Evolutionary conservation across 2,888 invertebrate species (phyloP), one percentile per base, ranked within the genome.

Genomic region (Dynastes grantii): DNA sequence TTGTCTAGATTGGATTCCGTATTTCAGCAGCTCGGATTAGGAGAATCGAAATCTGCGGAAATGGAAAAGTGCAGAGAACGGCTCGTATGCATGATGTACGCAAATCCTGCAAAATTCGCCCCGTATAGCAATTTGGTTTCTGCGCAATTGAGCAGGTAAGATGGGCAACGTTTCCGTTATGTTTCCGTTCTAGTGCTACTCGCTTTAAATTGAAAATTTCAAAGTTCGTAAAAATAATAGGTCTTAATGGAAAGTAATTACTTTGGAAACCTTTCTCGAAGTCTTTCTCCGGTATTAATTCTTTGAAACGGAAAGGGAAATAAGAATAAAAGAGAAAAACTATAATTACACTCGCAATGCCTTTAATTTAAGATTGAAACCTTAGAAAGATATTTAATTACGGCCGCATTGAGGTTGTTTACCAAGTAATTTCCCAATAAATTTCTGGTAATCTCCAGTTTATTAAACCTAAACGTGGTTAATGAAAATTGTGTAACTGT

Each of bases 91-190:
- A 92, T 95, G 82, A 96, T 97, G 95, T 97, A 97, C 88, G 92
- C 94, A 67, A 95, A 94, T 86, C 97, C 97, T 0, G 95, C 96
- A 3, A 95, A 96, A 87, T 97, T 95, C 87, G 96, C 96, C 0
- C 97, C 97, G 0, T 96, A 95, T 86, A 96, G 96, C 85, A 97
- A 97, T 88, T 90, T 97, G 78, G 93, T 97, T 8, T 97, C 96
- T 0, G 96, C 96, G 0, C 96, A 97, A 85, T 89, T 97, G 71
- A 96, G 96, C 90, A 94, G 95, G 95, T 95, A 89, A 90, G 82
- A 81, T 78, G 27, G 63, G 32, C 32, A 32, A 32, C 22, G 11
- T 63, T 11, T 2, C 27, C 63, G 63, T 32, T 63, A 29, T 29
- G 32, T 32, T 63, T 63, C 11, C 5, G 29, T 32, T 2, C 5